Base-by-base conservation (phyloP, 2,888 invertebrate genomes). In the Eugnorisma glareosa region DNA sequence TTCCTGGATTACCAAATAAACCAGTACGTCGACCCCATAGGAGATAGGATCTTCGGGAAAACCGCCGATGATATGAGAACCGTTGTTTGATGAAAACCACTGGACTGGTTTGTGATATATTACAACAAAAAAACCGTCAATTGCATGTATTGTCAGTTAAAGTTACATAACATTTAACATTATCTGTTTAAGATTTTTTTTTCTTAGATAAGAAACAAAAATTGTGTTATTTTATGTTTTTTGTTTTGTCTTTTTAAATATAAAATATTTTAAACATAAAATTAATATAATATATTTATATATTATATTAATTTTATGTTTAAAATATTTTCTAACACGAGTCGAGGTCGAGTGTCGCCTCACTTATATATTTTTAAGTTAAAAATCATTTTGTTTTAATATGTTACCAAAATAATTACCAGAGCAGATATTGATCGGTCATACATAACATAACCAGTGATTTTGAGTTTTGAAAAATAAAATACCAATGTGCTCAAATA, bases 1-100 rank as follows among this genome's bases (percentile, higher is more conserved):
- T 96, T 99, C 85, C 93, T 98, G 78, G 98, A 98, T 92, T 98
- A 98, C 91, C 98, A 98, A 96, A 98, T 99, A 21, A 99, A 99
- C 93, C 97, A 98, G 87, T 99, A 98, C 92, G 95, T 98, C 2
- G 98, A 98, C 77, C 92, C 97, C 7, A 98, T 98, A 90, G 98
- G 98, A 11, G 97, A 97, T 1, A 97, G 97, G 90, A 98, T 98
- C 37, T n/a, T n/a, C n/a, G 97, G 97, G 0, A 93, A 97, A 72
- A 99, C 99, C 0, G 98, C 98, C 0, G 98, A 98, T 89, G 97
- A 97, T 45, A 98, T 98, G 95, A 94, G 98, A 89, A 98, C 98
- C 0, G 94, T 98, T 73, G 98, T 98, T 4, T 98, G 98, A 88
- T 98, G 98, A 98, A 98, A 98, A 94, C 94, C 97, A 7, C 86